Conservation (phyloP, 2,113 vertebrate genomes). For the Otolemur garnettii region DNA sequence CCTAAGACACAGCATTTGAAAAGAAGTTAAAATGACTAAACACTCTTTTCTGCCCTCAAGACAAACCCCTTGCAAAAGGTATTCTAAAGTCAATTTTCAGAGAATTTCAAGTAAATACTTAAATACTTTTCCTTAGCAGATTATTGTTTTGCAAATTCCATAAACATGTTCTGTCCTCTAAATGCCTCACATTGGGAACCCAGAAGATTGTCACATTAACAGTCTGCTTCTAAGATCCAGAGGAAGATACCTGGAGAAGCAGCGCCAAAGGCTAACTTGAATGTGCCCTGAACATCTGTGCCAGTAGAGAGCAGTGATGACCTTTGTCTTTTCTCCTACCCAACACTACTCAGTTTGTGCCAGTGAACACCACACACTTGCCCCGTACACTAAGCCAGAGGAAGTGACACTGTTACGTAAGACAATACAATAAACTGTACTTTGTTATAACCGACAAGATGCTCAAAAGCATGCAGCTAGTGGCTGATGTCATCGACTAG, state of each 20-base stretch:
- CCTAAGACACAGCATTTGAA: neutral
- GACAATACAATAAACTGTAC: neutral
- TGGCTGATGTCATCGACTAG: neutral
- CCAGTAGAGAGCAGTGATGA: rapidly evolving
- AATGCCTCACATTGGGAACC: neutral
- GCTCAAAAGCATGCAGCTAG: neutral
- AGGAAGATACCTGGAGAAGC: neutral
- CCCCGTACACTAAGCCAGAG: neutral
- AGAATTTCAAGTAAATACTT: conserved; percentile 19
- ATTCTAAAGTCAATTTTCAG: neutral
- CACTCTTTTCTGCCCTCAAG: neutral
- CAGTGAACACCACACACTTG: neutral
- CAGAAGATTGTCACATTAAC: neutral
- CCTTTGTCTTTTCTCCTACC: neutral
- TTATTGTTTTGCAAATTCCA: neutral
- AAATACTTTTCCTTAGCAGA: neutral
- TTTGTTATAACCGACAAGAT: neutral
- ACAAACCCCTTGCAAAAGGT: neutral
- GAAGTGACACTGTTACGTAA: neutral
- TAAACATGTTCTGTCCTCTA: no score
- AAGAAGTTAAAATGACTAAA: neutral
- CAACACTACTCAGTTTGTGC: neutral
- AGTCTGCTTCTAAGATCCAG: neutral
- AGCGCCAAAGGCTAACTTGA: neutral
- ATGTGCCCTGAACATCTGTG: neutral